Evolutionary conservation across 2,113 vertebrate species (phyloP), one percentile per base, ranked within the genome.

Genomic region (Hippolais icterina): DNA sequence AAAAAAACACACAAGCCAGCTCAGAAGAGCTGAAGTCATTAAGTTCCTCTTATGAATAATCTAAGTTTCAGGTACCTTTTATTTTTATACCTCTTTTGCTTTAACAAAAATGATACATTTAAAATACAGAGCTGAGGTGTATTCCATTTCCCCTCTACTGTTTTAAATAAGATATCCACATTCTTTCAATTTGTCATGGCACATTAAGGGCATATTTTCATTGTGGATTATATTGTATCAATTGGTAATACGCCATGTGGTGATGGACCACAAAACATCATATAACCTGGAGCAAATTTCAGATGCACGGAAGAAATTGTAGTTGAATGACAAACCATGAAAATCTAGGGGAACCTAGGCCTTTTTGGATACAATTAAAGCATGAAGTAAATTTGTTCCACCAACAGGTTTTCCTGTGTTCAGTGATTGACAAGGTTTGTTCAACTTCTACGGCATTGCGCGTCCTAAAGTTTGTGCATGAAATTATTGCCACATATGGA

Each of bases 341-440:
- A 95, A 96, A 90, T 92, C 76, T 39, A 41, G 53, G 76, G 76
- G 41, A 95, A 96, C 41, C 49, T 41, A 54, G 86, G 57, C 69
- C 76, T 92, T 83, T 94, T 87, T 96, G 76, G 44, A 90, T 92
- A 24, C 79, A 90, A 93, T 95, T 94, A 90, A 90, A 94, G 92
- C 90, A 93, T 93, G 78, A 79, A 90, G 71, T 24, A 80, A 81
- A 96, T 93, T 94, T 86, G 88, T 96, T 95, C 94, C 92, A 90
- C 68, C 75, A 66, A 77, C 90, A 93, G 75, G 64, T 86, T 95
- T 94, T 90, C 60, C 79, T 88, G 68, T 90, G 76, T 89, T 95
- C 5, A 0, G 5, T 90, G 90, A 86, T 39, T 92, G 92, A 96
- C 94, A 95, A 81, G 60, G 35, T 81, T 96, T 94, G 83, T 95